These are phyloP conservation scores for Microchirus variegatus DNA, from an alignment of 2,797 vertebrate species.

Conservation along the genomic window DNA sequence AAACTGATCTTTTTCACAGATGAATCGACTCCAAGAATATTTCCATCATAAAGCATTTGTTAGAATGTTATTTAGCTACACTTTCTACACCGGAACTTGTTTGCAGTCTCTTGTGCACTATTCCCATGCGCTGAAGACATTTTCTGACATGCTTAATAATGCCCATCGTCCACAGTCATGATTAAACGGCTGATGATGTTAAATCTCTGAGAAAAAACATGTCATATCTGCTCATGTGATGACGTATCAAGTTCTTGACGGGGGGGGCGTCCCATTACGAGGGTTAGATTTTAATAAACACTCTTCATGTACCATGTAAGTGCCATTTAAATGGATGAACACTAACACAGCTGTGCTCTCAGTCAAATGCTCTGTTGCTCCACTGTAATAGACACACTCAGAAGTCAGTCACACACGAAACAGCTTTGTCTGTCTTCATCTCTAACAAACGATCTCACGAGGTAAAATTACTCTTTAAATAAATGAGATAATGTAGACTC, in stretches of 20 bases:
- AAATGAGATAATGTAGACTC: constrained; percentile 22
- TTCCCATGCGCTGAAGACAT: no score
- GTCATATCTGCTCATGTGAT: constrained; percentile 13
- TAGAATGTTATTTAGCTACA: no score
- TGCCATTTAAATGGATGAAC: constrained; percentile 5
- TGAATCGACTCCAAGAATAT: no score
- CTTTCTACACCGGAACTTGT: no score
- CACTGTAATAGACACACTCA: constrained; percentile 49
- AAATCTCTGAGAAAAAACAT: constrained; percentile 3
- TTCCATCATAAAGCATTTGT: no score
- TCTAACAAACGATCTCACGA: constrained; percentile 35
- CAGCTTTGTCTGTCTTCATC: constrained; percentile 5
- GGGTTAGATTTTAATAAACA: constrained; percentile 11
- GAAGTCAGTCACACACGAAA: constrained; percentile 62
- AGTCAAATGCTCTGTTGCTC: constrained; percentile 34
- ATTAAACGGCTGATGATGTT: no score
- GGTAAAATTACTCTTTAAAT: constrained; percentile 39
- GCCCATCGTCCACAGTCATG: no score
- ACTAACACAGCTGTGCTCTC: constrained; percentile 20
- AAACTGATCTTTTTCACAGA: no score
- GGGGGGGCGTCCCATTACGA: no score
- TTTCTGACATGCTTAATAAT: no score
- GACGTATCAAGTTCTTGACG: no score
- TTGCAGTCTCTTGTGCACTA: no score
- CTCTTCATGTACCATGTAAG: constrained; percentile 8